Evolutionary conservation across 2,888 invertebrate genomes (phyloP).

Genomic region (Sturmia bella): DNA sequence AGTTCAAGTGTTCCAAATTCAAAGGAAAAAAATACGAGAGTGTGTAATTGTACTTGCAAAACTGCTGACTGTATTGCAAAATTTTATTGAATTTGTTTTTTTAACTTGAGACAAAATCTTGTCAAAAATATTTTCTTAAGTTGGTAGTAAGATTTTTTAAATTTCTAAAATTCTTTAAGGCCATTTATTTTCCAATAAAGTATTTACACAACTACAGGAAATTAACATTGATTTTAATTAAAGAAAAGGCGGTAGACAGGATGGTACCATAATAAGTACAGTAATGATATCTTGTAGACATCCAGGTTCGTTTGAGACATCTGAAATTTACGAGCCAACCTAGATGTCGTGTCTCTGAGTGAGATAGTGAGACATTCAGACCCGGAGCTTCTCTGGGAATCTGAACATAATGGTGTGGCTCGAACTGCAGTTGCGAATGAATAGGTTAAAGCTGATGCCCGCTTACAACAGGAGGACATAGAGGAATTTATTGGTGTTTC

Average conservation of each 20-base stretch:
- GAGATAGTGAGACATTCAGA: no score
- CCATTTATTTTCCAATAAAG: background rate
- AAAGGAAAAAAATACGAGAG: background rate
- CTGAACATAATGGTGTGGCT: no score
- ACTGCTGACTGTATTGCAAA: constrained; percentile 25
- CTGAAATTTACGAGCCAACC: no score
- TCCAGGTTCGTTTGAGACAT: no score
- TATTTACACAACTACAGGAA: constrained; percentile 7
- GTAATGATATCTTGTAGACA: background rate
- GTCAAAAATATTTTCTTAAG: constrained; percentile 18
- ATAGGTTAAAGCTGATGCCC: no score
- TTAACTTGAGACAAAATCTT: constrained; percentile 1
- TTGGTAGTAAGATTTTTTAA: background rate
- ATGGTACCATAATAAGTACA: constrained; percentile 1
- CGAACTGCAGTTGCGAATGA: no score
- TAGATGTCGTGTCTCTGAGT: no score
- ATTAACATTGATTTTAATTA: background rate
- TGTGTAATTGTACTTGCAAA: constrained; percentile 9
- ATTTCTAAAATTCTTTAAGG: background rate
- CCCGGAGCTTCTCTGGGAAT: no score
- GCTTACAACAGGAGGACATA: no score
- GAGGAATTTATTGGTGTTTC: no score
- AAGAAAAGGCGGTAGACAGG: background rate
- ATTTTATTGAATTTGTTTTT: background rate
- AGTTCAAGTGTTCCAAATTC: background rate